Percentiles rank a stretch among this genome's conserved stretches.
Evolutionary conservation across 2,113 vertebrate species (phyloP).

Genomic region (Phodopus roborovskii): DNA sequence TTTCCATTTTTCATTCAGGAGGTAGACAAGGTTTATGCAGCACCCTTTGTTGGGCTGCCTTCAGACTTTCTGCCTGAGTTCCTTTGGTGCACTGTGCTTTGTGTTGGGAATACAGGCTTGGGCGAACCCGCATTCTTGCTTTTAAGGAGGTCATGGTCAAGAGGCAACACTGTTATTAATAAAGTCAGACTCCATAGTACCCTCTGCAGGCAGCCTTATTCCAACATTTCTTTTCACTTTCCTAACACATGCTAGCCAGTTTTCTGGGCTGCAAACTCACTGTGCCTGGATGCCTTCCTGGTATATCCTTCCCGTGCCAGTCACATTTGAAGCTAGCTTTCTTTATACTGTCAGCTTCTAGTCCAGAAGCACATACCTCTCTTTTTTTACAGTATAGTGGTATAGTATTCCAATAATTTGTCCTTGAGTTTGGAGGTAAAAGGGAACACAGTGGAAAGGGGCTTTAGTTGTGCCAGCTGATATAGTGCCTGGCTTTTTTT

Average conservation of each 20-base stretch:
- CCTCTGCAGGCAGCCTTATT: background rate
- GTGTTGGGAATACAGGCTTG: background rate
- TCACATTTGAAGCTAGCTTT: background rate
- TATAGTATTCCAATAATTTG: background rate
- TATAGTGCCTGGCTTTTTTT: background rate
- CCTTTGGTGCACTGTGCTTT: fast-evolving
- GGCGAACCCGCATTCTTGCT: background rate
- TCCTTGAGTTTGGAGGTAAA: background rate
- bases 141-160: background rate
- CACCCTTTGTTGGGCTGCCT: background rate
- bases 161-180: background rate
- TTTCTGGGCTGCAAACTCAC: background rate
- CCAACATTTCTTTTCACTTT: background rate
- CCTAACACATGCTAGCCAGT: background rate
- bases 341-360: background rate
- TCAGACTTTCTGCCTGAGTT: background rate
- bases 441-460: background rate
- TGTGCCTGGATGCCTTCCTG: background rate
- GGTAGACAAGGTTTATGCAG: background rate
- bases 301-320: too few relatives aligned
- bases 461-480: background rate
- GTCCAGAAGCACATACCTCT: background rate
- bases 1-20: background rate
- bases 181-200: background rate
- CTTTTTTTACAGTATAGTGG: background rate